Evolutionary conservation across 1,140 invertebrate species (phyloP), one percentile per base, ranked within the genome.

Genomic region (Drosophila ohnishii): DNA sequence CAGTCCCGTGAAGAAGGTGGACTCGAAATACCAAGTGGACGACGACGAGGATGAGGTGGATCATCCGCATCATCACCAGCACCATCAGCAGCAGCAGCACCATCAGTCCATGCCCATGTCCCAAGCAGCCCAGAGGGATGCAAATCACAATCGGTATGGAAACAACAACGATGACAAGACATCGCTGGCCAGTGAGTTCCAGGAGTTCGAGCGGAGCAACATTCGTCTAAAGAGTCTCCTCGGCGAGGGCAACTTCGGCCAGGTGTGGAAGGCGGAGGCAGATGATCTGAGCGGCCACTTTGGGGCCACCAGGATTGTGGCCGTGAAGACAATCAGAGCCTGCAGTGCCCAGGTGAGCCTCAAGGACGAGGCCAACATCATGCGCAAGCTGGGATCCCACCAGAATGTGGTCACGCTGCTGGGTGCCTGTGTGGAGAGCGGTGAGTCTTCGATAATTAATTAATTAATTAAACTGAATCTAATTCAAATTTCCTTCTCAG

Each of bases 341-440:
- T 94, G 94, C 44, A 95, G 95, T 7, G 94, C 94, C 5, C 93
- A 94, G 66, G 73, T 78, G 13, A 90, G 88, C 45, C 80, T 92
- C 16, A 94, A 95, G 66, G 96, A 97, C 78, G 95, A 96, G 83
- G 95, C 96, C 67, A 96, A 97, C 83, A 96, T 97, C 58, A 97
- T 97, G 96, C 95, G 97, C 90, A 95, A 96, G 82, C 93, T 97
- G 42, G 96, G 96, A 39, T 95, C 95, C 10, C 96, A 97, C 93
- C 95, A 95, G 6, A 97, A 97, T 92, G 96, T 97, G 70, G 96
- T 97, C 14, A 96, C 96, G 0, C 93, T 97, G 44, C 93, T 97
- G 2, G 96, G 96, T 50, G 97, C 96, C 85, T 97, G 96, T 83
- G 96, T 96, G 10, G 95, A 96, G 87, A 95, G 95, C 93, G 95